Conservation (phyloP, 2,888 invertebrate genomes). For the Chaitophorus viminalis region DNA sequence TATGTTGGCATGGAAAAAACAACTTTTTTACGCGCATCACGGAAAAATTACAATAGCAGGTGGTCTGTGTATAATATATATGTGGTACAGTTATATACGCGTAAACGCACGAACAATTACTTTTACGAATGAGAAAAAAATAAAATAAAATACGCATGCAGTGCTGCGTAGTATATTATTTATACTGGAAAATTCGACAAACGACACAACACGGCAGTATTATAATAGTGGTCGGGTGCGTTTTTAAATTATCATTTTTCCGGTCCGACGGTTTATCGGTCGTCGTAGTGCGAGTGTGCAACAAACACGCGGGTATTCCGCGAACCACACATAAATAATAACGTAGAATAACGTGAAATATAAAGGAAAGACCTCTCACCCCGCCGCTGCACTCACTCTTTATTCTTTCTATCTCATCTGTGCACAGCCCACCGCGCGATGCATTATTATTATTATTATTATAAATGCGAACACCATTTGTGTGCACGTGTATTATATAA, state of each 20-base stretch:
- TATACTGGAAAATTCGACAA: slow-evolving; percentile 2
- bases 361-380: slow-evolving; percentile 10
- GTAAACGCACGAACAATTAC: too few species aligned
- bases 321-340: slow-evolving; percentile 30
- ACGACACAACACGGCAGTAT: too few species aligned
- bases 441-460: not conserved
- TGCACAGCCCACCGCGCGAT: not conserved
- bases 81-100: too few species aligned
- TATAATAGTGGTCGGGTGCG: not conserved
- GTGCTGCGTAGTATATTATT: not conserved
- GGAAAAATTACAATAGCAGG: not conserved
- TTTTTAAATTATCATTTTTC: slow-evolving; percentile 57
- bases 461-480: not conserved
- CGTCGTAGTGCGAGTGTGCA: not conserved
- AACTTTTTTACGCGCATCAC: not conserved
- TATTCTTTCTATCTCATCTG: not conserved
- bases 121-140: too few species aligned
- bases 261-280: slow-evolving; percentile 46
- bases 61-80: too few species aligned
- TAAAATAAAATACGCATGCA: not conserved
- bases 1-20: not conserved
- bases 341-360: not conserved
- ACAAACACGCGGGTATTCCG: not conserved
- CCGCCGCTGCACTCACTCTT: not conserved
- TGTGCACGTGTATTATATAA: not conserved